phyloP scores from a whole-genome alignment of 2,888 invertebrate genomes.

The Rotaria macrura region DNA sequence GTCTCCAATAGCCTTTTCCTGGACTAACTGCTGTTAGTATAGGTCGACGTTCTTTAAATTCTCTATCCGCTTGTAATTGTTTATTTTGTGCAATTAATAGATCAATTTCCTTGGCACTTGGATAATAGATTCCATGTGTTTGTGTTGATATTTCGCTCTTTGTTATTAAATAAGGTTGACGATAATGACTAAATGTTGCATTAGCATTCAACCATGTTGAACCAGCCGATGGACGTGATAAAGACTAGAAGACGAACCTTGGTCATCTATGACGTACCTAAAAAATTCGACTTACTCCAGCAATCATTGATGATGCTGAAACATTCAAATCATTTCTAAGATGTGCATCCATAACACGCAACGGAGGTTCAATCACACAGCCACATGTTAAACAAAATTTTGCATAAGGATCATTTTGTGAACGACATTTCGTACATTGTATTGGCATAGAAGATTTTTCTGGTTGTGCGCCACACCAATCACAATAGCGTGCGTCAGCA shows the following conservation, averaged over 20 bases:
- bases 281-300: background rate
- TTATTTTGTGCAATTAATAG: slow-evolving; percentile 36
- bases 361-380: slow-evolving; percentile 41
- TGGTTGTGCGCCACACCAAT: slow-evolving; percentile 47
- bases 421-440: slow-evolving; percentile 42
- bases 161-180: slow-evolving; percentile 17
- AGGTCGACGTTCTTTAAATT: slow-evolving; percentile 45
- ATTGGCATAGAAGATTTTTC: slow-evolving; percentile 38
- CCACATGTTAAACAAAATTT: slow-evolving; percentile 44
- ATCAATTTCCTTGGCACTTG: slow-evolving; percentile 40
- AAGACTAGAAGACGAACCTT: background rate
- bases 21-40: slow-evolving; percentile 48
- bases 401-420: slow-evolving; percentile 43
- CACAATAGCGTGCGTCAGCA: slow-evolving; percentile 46
- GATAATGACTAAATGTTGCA: slow-evolving; percentile 15
- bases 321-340: slow-evolving; percentile 5
- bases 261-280: too few relatives aligned
- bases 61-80: slow-evolving; percentile 44
- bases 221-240: background rate
- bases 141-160: slow-evolving; percentile 41
- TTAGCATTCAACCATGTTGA: slow-evolving; percentile 21
- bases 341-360: slow-evolving; percentile 20
- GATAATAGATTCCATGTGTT: slow-evolving; percentile 49
- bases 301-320: background rate
- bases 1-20: slow-evolving; percentile 51